A percentile compares a stretch with the other conserved stretches of the same genome.
These are phyloP conservation scores for Pica pica DNA, from an alignment of 2,113 vertebrate species.

Conservation along the genomic window DNA sequence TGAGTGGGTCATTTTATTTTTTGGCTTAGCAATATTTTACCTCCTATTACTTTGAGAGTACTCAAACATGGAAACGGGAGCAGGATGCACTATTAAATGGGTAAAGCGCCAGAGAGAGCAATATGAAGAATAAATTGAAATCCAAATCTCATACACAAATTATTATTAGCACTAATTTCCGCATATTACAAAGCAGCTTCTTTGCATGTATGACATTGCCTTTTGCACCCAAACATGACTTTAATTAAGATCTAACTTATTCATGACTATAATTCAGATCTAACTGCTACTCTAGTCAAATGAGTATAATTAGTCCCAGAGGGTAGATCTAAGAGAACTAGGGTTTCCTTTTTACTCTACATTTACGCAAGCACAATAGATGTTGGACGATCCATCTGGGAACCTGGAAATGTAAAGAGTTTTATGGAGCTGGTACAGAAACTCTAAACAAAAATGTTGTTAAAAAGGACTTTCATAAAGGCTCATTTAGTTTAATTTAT, in stretches of 20 bases:
- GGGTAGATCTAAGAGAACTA: slow-evolving; percentile 68
- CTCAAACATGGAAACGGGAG: neutral
- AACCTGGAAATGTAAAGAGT: slow-evolving; percentile 31
- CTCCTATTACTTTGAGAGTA: neutral
- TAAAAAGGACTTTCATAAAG: neutral
- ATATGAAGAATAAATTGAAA: slow-evolving; percentile 45
- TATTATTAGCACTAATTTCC: slow-evolving; percentile 72
- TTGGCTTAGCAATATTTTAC: neutral
- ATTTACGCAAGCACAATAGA: slow-evolving; percentile 65
- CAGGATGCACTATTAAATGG: neutral
- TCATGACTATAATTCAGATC: slow-evolving; percentile 77
- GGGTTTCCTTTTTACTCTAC: slow-evolving; percentile 66
- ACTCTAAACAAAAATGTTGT: slow-evolving; percentile 28
- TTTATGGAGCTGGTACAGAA: slow-evolving; percentile 2
- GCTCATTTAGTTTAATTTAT: slow-evolving; percentile 29
- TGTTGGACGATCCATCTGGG: slow-evolving; percentile 13
- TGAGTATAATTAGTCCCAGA: slow-evolving; percentile 77
- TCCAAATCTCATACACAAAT: slow-evolving; percentile 62
- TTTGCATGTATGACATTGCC: slow-evolving; percentile 76
- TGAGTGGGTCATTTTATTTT: neutral
- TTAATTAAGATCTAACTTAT: slow-evolving; percentile 82
- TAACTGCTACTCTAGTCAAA: slow-evolving; percentile 75
- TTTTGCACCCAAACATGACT: slow-evolving; percentile 77
- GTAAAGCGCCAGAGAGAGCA: neutral
- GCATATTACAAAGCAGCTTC: slow-evolving; percentile 71